phyloP scores from a whole-genome alignment of 1,140 invertebrate species.

The Nasonia longicornis region DNA sequence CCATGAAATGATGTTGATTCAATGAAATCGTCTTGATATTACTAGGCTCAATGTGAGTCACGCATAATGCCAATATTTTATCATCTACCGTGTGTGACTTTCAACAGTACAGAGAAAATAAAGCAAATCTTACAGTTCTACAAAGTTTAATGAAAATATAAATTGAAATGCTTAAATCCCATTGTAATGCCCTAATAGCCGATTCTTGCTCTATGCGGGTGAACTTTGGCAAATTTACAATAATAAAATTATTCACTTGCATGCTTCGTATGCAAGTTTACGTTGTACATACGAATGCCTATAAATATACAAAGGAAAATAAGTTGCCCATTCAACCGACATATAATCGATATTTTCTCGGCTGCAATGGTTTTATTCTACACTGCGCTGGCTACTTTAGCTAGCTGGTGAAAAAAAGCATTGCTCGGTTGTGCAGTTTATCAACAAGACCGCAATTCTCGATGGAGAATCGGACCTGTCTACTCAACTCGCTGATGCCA shows the following conservation, averaged over 20 bases:
- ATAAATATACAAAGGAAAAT: background rate
- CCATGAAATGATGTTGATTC: conserved; percentile 46
- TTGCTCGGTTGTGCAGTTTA: background rate
- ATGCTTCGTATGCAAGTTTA: background rate
- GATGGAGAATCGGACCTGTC: conserved; percentile 14
- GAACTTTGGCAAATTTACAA: conserved; percentile 38
- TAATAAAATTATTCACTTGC: conserved; percentile 16
- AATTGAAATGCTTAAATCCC: conserved; percentile 32
- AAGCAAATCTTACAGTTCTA: conserved; percentile 45
- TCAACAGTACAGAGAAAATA: conserved; percentile 38
- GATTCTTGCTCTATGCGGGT: conserved; percentile 13
- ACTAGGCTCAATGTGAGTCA: conserved; percentile 59
- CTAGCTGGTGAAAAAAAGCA: background rate
- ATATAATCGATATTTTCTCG: background rate
- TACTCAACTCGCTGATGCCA: background rate
- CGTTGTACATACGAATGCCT: background rate
- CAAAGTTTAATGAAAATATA: conserved; percentile 31
- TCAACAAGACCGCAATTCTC: background rate
- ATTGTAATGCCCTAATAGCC: conserved; percentile 40
- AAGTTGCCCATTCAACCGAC: background rate
- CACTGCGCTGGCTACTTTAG: background rate
- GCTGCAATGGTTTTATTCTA: background rate
- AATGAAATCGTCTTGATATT: conserved; percentile 27
- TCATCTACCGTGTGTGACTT: conserved; percentile 36
- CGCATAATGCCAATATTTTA: conserved; percentile 43